A percentile compares a stretch with the other conserved stretches of the same genome.
Evolutionary conservation across 1,140 invertebrate species (phyloP).

Genomic region (Phymorhynchus buccinoides): DNA sequence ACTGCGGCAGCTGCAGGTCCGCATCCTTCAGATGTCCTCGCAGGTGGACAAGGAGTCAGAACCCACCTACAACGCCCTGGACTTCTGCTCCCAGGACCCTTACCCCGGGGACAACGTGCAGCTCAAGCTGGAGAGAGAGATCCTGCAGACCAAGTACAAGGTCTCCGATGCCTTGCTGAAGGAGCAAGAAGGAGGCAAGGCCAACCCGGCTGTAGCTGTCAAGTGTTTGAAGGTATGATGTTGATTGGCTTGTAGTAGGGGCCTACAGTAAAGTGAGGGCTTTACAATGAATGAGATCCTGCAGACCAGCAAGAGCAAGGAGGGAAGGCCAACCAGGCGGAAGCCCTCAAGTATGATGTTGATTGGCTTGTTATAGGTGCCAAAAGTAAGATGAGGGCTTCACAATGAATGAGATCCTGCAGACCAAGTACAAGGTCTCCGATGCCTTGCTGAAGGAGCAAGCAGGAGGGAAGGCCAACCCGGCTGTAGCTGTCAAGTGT

Average conservation of each 20-base stretch:
- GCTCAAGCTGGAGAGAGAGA: slow-evolving; percentile 61
- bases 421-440: no score
- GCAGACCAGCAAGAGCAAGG: no score
- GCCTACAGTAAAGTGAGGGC: no score
- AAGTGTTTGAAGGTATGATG: slow-evolving; percentile 28
- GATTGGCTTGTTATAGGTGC: no score
- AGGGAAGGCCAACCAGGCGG: no score
- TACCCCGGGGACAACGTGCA: slow-evolving; percentile 67
- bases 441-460: no score
- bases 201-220: slow-evolving; percentile 16
- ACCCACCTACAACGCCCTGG: slow-evolving; percentile 59
- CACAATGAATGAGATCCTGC: no score
- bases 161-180: slow-evolving; percentile 44
- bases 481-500: no score
- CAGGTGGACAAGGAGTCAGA: slow-evolving; percentile 41
- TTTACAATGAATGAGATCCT: no score
- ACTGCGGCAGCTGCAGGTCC: slow-evolving; percentile 13
- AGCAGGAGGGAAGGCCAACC: no score
- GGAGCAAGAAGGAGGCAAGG: background rate
- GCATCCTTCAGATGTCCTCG: slow-evolving; percentile 15
- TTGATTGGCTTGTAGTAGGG: background rate
- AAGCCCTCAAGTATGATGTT: no score
- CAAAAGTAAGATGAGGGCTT: no score
- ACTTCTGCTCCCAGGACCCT: slow-evolving; percentile 62
- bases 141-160: slow-evolving; percentile 62